Conservation (phyloP, 2,888 invertebrate genomes). For the Thymelicus acteon region DNA sequence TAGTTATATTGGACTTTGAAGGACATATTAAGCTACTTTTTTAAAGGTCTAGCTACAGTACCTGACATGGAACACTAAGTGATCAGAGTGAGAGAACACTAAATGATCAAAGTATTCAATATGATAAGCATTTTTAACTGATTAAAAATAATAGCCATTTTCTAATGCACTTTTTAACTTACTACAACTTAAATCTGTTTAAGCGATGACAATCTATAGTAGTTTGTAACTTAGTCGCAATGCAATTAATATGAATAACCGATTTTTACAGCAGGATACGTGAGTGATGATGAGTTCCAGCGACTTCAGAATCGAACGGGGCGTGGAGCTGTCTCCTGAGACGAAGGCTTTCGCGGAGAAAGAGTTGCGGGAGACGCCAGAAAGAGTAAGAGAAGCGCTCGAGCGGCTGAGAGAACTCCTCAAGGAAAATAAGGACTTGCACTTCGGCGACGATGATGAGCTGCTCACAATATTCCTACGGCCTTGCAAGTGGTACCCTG, state of each 20-base stretch:
- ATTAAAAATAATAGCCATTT: no score
- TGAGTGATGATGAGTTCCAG: constrained; percentile 64
- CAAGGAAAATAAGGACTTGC: constrained; percentile 87
- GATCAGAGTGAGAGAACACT: no score
- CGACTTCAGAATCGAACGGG: constrained; percentile 85
- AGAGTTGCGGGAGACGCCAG: constrained; percentile 90
- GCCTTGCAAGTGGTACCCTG: constrained; percentile 93
- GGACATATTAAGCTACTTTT: no score
- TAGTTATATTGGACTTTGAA: no score
- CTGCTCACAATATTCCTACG: constrained; percentile 91
- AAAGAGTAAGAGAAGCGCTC: constrained; percentile 85
- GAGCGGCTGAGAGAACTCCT: constrained; percentile 86
- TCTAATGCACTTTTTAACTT: no score
- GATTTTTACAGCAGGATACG: constrained; percentile 49
- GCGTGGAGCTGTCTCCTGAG: constrained; percentile 85
- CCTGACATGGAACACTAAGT: no score
- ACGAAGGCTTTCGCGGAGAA: constrained; percentile 84
- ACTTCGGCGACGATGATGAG: constrained; percentile 90
- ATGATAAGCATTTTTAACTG: no score
- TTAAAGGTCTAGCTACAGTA: no score
- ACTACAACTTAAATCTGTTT: no score
- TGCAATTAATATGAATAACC: neutral
- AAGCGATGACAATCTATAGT: no score
- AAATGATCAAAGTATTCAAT: no score
- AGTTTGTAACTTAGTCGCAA: no score